These are phyloP conservation scores for Ylistrum balloti DNA, from an alignment of 1,140 invertebrate genomes.

Conservation along the genomic window DNA sequence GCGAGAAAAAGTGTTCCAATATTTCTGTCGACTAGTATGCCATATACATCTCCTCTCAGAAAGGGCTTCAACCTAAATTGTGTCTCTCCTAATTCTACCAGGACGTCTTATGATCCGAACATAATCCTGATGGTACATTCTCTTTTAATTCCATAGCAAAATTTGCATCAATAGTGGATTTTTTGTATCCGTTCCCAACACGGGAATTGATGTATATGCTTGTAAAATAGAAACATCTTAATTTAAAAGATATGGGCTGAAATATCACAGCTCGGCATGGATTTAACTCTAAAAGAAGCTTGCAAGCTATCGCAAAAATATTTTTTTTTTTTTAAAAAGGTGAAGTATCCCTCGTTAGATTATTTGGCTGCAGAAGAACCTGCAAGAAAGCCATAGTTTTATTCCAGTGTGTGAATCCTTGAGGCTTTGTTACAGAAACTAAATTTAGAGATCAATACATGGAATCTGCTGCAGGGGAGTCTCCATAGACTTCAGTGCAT, in stretches of 20 bases:
- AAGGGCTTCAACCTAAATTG: constrained; percentile 15
- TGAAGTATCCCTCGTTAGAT: constrained; percentile 17
- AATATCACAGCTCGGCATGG: not conserved
- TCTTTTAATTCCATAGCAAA: constrained; percentile 17
- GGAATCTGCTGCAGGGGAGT: not conserved
- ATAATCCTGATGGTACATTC: constrained; percentile 2
- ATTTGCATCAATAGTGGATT: constrained; percentile 2
- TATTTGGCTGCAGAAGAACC: constrained; percentile 10
- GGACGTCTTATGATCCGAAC: not conserved
- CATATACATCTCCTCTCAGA: not conserved
- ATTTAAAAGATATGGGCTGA: constrained; percentile 8
- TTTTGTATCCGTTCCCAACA: not conserved
- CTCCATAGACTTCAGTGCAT: constrained; percentile 32
- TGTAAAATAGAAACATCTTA: constrained; percentile 40
- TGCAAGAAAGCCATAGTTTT: constrained; percentile 13
- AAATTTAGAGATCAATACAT: constrained; percentile 1
- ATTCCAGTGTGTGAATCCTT: constrained; percentile 12
- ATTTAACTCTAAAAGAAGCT: constrained; percentile 11
- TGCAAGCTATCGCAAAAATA: not conserved
- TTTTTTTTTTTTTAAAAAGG: not conserved
- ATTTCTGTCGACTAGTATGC: not conserved
- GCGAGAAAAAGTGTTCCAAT: not conserved
- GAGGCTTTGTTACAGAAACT: constrained; percentile 1
- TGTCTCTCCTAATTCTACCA: constrained; percentile 3
- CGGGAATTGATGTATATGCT: constrained; percentile 24